Percentiles rank a stretch among this genome's conserved stretches.
Conservation (phyloP, 2,888 invertebrate genomes). For the Thelaira solivaga region DNA sequence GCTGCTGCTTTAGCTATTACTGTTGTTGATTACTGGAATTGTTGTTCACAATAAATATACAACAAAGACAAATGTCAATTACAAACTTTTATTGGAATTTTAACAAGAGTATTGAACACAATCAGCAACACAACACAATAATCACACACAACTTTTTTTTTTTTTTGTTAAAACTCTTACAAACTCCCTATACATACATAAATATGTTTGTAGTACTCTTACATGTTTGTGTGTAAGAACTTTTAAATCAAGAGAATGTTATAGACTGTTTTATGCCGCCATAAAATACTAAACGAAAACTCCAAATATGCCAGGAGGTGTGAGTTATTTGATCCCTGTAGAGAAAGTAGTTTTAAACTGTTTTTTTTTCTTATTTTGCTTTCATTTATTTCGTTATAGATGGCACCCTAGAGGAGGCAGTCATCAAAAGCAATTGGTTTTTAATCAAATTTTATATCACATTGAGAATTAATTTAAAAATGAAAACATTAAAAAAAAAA, state of each 20-base stretch:
- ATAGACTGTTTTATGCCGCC: neutral
- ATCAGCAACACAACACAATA: conserved; percentile 26
- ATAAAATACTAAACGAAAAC: conserved; percentile 14
- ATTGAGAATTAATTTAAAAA: no score
- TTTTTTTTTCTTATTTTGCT: neutral
- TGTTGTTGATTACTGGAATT: conserved; percentile 50
- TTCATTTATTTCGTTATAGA: conserved; percentile 4
- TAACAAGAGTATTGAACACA: conserved; percentile 59
- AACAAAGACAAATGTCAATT: conserved; percentile 62
- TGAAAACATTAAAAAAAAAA: no score
- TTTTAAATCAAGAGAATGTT: neutral
- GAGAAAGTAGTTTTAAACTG: conserved; percentile 47
- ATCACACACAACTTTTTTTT: neutral
- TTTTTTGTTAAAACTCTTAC: no score
- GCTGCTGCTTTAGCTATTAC: conserved; percentile 35
- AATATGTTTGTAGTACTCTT: neutral
- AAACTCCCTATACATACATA: neutral
- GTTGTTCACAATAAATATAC: conserved; percentile 45
- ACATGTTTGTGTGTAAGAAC: neutral
- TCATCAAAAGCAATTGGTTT: neutral
- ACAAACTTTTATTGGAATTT: conserved; percentile 63
- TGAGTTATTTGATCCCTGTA: conserved; percentile 55
- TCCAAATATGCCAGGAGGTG: conserved; percentile 32
- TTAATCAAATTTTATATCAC: no score
- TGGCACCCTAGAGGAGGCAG: neutral